These are phyloP conservation scores for Piezodorus guildinii DNA, from an alignment of 1,140 invertebrate genomes.

Conservation along the genomic window DNA sequence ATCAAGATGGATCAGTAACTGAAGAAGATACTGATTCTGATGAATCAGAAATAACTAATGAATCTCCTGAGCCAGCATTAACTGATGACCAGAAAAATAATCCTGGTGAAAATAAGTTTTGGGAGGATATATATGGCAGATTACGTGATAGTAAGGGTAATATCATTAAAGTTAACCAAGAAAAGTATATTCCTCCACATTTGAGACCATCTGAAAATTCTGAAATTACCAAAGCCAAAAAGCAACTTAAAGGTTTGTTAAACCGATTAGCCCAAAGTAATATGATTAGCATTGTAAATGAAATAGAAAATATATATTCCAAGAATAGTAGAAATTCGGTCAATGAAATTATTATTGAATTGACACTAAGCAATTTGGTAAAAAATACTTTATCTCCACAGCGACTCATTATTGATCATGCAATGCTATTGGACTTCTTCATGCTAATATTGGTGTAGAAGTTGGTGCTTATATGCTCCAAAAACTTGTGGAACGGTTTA, in stretches of 20 bases:
- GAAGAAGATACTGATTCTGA: constrained; percentile 19
- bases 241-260: constrained; percentile 65
- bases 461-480: constrained; percentile 76
- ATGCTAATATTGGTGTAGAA: constrained; percentile 83
- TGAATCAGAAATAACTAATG: constrained; percentile 14
- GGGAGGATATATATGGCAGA: constrained; percentile 92
- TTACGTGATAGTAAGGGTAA: constrained; percentile 67
- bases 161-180: constrained; percentile 46
- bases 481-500: constrained; percentile 51
- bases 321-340: constrained; percentile 68
- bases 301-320: constrained; percentile 62
- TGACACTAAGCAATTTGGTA: constrained; percentile 59
- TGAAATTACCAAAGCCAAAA: constrained; percentile 40
- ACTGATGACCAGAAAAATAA: constrained; percentile 30
- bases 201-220: constrained; percentile 41
- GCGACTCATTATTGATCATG: constrained; percentile 69
- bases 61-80: neutral
- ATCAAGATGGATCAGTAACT: constrained; percentile 25
- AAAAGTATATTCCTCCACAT: constrained; percentile 74
- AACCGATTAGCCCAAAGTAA: constrained; percentile 83
- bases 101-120: constrained; percentile 34
- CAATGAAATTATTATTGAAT: constrained; percentile 57
- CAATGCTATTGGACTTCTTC: constrained; percentile 71
- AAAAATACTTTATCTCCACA: constrained; percentile 53
- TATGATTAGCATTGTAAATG: constrained; percentile 63